A percentile compares a stretch with the other conserved stretches of the same genome.
phyloP scores from a whole-genome alignment of 2,888 invertebrate species.

The Argynnis bischoffii region DNA sequence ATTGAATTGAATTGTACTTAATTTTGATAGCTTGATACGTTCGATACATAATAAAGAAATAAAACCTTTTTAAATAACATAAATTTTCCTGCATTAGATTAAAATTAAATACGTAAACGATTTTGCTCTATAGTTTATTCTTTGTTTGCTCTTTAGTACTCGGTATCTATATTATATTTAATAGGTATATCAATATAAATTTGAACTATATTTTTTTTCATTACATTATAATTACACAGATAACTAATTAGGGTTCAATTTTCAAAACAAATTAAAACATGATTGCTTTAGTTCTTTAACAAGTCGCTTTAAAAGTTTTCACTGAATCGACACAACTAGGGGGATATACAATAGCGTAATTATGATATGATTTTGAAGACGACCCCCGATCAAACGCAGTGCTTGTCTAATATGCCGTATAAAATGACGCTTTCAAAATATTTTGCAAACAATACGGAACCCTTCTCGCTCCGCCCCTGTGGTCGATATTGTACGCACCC shows the following conservation, averaged over 20 bases:
- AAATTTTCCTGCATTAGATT: no score
- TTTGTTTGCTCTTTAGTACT: no score
- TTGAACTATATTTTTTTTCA: no score
- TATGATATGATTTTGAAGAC: constrained; percentile 77
- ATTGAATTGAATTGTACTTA: no score
- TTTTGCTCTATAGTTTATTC: no score
- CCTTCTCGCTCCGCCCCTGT: constrained; percentile 61
- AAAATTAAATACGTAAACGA: no score
- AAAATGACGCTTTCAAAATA: constrained; percentile 81
- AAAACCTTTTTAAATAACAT: no score
- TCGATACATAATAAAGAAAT: no score
- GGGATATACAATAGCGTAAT: constrained; percentile 68
- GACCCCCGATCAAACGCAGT: constrained; percentile 76
- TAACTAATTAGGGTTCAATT: not conserved
- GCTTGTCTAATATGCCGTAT: constrained; percentile 76
- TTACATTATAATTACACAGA: no score
- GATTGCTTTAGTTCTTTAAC: not conserved
- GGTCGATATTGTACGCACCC: constrained; percentile 55
- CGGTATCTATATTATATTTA: no score
- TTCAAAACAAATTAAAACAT: not conserved
- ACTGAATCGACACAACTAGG: constrained; percentile 11
- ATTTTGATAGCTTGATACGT: no score
- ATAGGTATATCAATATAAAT: no score
- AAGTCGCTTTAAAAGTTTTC: not conserved
- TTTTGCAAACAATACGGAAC: constrained; percentile 79